Evolutionary conservation across 2,797 vertebrate species (phyloP), one percentile per base, ranked within the genome.

Genomic region (Myotis daubentonii): DNA sequence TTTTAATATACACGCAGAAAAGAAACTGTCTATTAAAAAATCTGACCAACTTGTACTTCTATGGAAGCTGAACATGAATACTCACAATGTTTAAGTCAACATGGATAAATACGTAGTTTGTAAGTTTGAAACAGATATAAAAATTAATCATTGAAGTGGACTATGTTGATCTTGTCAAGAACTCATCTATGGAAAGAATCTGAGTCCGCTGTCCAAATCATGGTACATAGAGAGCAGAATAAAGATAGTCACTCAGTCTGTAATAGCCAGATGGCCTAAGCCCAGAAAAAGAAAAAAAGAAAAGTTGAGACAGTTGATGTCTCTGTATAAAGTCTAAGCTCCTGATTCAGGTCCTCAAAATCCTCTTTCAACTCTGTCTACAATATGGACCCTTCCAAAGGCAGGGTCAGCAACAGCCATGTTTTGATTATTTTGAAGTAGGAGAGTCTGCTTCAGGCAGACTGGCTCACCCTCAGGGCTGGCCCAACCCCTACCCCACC

Each of bases 91-190:
- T 71, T 87, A 89, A 81, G 89, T 92, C 65, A 93, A 87, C 8
- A 65, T 57, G 51, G n/a, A 53, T 57, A 15, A 90, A 70, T 3
- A 66, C 53, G 51, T 3, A 62, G 30, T 91, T 74, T 36, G 15
- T 83, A 92, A 47, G 16, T 87, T 88, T 96, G 49, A 96, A 92
- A 81, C 7, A 80, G 15, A 75, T 9, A 89, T n/a, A 49, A 74
- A 91, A 93, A 62, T 38, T 72, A 88, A 79, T 49, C 30, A 87
- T 8, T 66, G 38, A 81, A 75, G 20, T 78, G 3, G 28, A 57
- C 23, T 66, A 28, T 89, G n/a, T 41, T 94, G 36, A 62, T 84
- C 20, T 72, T 78, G 44, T 72, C 23, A 91, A 76, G n/a, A 93
- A 68, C 3, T 78, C 47, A 75, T 51, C 25, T 78, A 25, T 75